Percentiles rank a stretch among this genome's conserved stretches.
These are phyloP conservation scores for Andricus grossulariae DNA, from an alignment of 1,140 invertebrate genomes.

Conservation along the genomic window DNA sequence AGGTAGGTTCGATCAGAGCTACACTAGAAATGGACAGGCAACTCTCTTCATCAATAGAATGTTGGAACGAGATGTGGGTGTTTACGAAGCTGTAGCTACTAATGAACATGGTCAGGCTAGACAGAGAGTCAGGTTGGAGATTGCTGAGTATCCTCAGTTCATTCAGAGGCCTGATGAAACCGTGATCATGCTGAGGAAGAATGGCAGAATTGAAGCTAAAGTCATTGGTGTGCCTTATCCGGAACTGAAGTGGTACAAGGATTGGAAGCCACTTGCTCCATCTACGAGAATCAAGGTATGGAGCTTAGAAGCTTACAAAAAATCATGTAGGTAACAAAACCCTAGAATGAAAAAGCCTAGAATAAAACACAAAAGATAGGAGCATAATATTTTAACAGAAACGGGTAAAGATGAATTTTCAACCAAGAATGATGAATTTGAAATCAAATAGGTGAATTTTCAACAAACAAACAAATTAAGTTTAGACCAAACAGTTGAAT, in stretches of 20 bases:
- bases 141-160: constrained; percentile 95
- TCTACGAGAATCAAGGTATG: constrained; percentile 87
- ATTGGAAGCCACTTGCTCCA: constrained; percentile 92
- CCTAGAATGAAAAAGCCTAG: no score
- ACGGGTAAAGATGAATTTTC: no score
- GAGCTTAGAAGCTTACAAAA: no score
- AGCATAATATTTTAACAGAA: no score
- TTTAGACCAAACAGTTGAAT: no score
- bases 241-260: constrained; percentile 98
- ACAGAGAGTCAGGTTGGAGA: constrained; percentile 88
- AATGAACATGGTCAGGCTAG: constrained; percentile 95
- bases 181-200: constrained; percentile 84
- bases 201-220: constrained; percentile 87
- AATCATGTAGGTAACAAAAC: no score
- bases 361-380: no score
- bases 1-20: constrained; percentile 88
- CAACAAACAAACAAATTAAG: no score
- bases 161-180: constrained; percentile 90
- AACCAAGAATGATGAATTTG: no score
- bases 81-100: constrained; percentile 93
- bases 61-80: constrained; percentile 92
- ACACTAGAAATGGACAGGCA: constrained; percentile 92
- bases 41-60: constrained; percentile 92
- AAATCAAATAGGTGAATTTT: no score
- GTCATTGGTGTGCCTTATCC: constrained; percentile 94